phyloP scores from a whole-genome alignment of 2,888 invertebrate species.

The Hirudinaria manillensis region DNA sequence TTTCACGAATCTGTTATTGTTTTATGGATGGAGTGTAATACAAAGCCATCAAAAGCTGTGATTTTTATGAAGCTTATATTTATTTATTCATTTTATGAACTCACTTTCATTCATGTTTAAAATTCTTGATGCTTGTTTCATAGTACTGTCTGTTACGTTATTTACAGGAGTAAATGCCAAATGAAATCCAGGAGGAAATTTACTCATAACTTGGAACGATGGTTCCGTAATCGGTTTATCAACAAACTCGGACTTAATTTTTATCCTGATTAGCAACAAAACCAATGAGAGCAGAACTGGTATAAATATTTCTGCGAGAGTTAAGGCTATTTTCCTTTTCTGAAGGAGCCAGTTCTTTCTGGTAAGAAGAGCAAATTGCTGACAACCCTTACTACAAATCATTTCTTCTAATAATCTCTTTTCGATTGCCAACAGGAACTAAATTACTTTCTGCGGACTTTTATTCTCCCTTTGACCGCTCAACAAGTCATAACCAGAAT shows the following conservation, averaged over 20 bases:
- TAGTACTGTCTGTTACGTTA: conserved; percentile 20
- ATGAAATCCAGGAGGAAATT: neutral
- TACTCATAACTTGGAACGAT: conserved; percentile 26
- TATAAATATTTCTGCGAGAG: conserved; percentile 62
- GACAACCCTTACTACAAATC: conserved; percentile 15
- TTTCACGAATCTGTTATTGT: neutral
- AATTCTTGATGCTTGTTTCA: conserved; percentile 26
- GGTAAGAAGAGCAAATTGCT: conserved; percentile 64
- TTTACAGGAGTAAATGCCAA: conserved; percentile 37
- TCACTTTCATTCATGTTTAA: conserved; percentile 31
- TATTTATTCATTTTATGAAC: neutral
- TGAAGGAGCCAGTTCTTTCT: conserved; percentile 80
- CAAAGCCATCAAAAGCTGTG: neutral
- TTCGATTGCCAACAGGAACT: too few relatives aligned
- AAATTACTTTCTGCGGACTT: too few relatives aligned
- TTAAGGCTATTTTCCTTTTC: conserved; percentile 66
- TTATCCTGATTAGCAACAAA: conserved; percentile 66
- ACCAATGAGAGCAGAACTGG: conserved; percentile 56
- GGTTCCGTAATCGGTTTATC: conserved; percentile 33
- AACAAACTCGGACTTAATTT: conserved; percentile 54
- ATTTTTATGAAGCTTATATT: neutral
- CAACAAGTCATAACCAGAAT: too few relatives aligned
- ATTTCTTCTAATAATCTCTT: neutral
- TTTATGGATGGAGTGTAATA: too few relatives aligned
- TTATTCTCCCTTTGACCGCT: too few relatives aligned